Evolutionary conservation across 2,888 invertebrate species (phyloP), one percentile per base, ranked within the genome.

Genomic region (Synergus gifuensis): DNA sequence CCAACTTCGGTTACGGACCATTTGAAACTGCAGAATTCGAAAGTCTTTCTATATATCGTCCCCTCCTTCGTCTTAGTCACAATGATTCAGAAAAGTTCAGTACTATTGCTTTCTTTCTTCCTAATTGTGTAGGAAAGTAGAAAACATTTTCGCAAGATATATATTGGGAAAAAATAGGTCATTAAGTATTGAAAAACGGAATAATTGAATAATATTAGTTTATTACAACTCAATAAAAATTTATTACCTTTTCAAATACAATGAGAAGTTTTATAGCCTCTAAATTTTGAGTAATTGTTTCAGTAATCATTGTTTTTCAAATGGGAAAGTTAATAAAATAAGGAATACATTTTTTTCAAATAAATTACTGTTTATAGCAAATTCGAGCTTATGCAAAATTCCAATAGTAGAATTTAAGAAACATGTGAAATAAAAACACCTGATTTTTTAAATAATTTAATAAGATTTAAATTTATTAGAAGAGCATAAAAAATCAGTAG

Each of bases 31-130:
- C 78, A 73, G 54, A 73, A 73, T 82, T 40, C 69, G 69, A 22
- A 77, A 81, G 82, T 82, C 81, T 81, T 83, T 85, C 86, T 88
- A 89, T 88, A 88, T 89, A 89, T 81, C 78, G 83, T 80, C 85
- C 87, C 88, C 86, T 82, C 85, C 80, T 81, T 66, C 22, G 36
- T 40, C 22, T 36, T 11, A 18, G 46, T 0, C 28, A 18, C 49
- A 54, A 73, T 36, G 14, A 28, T 58, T 76, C 22, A 28, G 12
- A 40, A 69, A 4, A 28, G 63, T 77, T 44, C 62, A 77, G 78
- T 79, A 79, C 78, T 67, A 79, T 81, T 64, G 67, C 54, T 80
- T n/a, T 49, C 73, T 63, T 76, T 67, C 42, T 78, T 64, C 28
- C 14, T 67, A 69, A 69, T 49, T 49, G 49, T 36, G 11, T 40